Base-by-base conservation (phyloP, 2,113 vertebrate species). In the Dipodomys ordii region DNA sequence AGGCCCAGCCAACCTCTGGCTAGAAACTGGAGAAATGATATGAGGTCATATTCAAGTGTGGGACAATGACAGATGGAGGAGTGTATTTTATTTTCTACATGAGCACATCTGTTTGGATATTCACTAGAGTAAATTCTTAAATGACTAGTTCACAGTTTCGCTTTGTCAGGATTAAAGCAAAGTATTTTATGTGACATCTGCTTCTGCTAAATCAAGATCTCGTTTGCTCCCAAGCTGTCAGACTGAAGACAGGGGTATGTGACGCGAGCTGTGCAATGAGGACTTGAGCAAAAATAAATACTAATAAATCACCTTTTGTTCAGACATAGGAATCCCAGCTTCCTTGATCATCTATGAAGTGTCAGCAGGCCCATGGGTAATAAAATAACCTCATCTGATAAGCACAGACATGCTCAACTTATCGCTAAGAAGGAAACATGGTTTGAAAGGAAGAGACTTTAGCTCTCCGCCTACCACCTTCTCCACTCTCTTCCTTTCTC, bases 111-210 rank as follows among this genome's bases (percentile, higher is more conserved):
- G 68, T 80, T 76, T 90, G 64, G 49, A 88, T 71, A 65, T 28
- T 86, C 72, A 77, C 83, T 89, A 44, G 71, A 95, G 93, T 94
- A 79, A 96, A 94, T 84, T 89, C 74, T 91, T 91, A 92, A 91
- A 32, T 94, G 87, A 96, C 62, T 91, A 96, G 90, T 76, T 91
- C 88, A 86, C 88, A 67, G 89, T 92, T 88, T 94, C 65, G 62
- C 91, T 91, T 77, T 92, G 82, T 92, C 88, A 84, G 32, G 46
- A 73, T 87, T 83, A 89, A 87, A 93, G 77, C 83, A 28, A 82
- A 69, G 60, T 87, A 68, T 87, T 96, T 94, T 57, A 82, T 87
- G 72, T 57, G 81, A 76, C 94, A 95, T 83, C 94, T 95, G 94
- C 19, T 92, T 68, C 85, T 72, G 68, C 92, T 89, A 87, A 91